These are phyloP conservation scores for Lipophrys pholis DNA, from an alignment of 2,113 vertebrate species.

Conservation along the genomic window DNA sequence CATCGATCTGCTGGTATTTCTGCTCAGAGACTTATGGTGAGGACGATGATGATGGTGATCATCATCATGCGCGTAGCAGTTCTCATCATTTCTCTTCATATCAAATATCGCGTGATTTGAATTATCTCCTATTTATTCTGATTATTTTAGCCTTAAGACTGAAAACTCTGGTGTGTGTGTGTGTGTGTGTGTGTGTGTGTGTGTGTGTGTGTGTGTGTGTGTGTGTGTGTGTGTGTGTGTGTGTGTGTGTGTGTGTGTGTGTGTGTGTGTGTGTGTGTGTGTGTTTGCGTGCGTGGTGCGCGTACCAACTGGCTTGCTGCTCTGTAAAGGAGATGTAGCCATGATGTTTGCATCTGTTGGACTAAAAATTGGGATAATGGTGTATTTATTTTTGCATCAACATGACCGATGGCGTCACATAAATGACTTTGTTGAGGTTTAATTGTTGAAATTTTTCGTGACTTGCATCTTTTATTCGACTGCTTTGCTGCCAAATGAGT, in stretches of 20 bases:
- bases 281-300: too few relatives aligned
- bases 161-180: background rate
- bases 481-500: slow-evolving; percentile 42
- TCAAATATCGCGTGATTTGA: too few relatives aligned
- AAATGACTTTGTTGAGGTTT: slow-evolving; percentile 5
- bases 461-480: background rate
- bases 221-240: background rate
- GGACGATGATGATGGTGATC: slow-evolving; percentile 15
- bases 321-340: slow-evolving; percentile 70
- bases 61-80: slow-evolving; percentile 7
- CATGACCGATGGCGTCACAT: slow-evolving; percentile 16
- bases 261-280: background rate
- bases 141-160: slow-evolving; percentile 12
- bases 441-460: background rate
- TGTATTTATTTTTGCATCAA: slow-evolving; percentile 45
- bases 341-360: slow-evolving; percentile 23
- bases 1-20: slow-evolving; percentile 1
- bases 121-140: slow-evolving; percentile 14
- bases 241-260: too few relatives aligned
- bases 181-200: too few relatives aligned
- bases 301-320: slow-evolving; percentile 61
- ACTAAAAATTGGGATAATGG: slow-evolving; percentile 4
- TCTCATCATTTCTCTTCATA: slow-evolving; percentile 19
- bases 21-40: background rate
- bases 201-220: background rate